Evolutionary conservation across 2,888 invertebrate species (phyloP).

Genomic region (Yponomeuta cagnagella): DNA sequence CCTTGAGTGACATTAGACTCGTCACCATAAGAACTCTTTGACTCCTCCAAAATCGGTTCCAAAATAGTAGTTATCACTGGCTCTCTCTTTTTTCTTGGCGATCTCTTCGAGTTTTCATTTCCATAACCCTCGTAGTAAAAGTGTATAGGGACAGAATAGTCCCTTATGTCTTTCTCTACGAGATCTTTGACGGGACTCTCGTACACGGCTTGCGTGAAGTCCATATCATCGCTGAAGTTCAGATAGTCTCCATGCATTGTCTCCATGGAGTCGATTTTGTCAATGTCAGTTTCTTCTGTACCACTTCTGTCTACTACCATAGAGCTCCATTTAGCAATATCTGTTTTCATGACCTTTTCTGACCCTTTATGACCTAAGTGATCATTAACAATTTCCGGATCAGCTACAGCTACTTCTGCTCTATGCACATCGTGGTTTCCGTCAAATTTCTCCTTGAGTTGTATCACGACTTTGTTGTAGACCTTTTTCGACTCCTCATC

Average conservation of each 20-base stretch:
- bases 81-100: conserved; percentile 40
- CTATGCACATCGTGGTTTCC: conserved; percentile 24
- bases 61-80: conserved; percentile 31
- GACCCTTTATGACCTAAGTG: not conserved
- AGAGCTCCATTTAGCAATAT: not conserved
- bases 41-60: conserved; percentile 68
- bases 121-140: conserved; percentile 59
- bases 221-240: conserved; percentile 58
- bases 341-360: not conserved
- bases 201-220: conserved; percentile 52
- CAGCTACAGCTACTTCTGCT: conserved; percentile 29
- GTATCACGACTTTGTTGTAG: conserved; percentile 17
- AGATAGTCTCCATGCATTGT: conserved; percentile 60
- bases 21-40: conserved; percentile 60
- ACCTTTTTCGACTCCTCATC: conserved; percentile 1
- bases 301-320: conserved; percentile 19
- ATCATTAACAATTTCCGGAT: not conserved
- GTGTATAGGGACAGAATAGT: conserved; percentile 65
- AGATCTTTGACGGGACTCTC: conserved; percentile 65
- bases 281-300: conserved; percentile 29
- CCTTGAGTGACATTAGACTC: conserved; percentile 18
- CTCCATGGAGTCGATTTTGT: conserved; percentile 33
- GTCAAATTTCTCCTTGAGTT: conserved; percentile 15
- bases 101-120: conserved; percentile 40
- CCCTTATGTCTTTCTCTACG: conserved; percentile 65